These are phyloP conservation scores for Anoplopoma fimbria DNA, from an alignment of 2,113 vertebrate species.

Conservation along the genomic window DNA sequence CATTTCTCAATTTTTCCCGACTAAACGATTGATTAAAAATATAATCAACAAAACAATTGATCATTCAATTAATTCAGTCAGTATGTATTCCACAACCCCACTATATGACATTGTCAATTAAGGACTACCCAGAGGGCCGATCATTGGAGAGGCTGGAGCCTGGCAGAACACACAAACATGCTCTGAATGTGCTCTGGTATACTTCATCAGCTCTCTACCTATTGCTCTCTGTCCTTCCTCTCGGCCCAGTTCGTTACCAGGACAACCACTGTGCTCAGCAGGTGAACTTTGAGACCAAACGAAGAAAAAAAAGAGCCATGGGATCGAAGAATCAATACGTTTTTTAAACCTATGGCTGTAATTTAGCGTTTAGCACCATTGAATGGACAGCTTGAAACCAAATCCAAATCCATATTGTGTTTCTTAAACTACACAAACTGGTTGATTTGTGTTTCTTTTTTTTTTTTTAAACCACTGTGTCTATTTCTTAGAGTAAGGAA, in stretches of 20 bases:
- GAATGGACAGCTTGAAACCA: background rate
- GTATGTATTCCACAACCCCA: background rate
- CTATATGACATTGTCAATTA: background rate
- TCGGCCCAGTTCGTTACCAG: conserved; percentile 51
- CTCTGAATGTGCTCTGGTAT: conserved; percentile 12
- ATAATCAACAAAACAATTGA: background rate
- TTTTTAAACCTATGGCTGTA: conserved; percentile 14
- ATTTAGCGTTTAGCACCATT: background rate
- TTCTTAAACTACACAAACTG: background rate
- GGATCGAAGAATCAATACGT: conserved; percentile 57
- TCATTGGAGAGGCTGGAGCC: background rate
- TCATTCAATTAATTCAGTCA: background rate
- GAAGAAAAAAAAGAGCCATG: conserved; percentile 12
- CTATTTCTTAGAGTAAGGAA: background rate
- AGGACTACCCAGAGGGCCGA: background rate
- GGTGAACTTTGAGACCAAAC: conserved; percentile 82
- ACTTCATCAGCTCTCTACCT: conserved; percentile 8
- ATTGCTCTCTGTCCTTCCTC: conserved; percentile 4
- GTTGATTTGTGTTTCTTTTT: background rate
- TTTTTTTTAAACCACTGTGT: too few species aligned
- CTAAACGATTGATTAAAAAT: background rate
- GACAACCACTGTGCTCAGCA: conserved; percentile 60
- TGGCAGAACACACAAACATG: background rate
- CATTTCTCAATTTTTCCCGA: background rate
- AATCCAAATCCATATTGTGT: background rate